phyloP scores from a whole-genome alignment of 1,140 invertebrate species.

The Zeugodacus cucurbitae region DNA sequence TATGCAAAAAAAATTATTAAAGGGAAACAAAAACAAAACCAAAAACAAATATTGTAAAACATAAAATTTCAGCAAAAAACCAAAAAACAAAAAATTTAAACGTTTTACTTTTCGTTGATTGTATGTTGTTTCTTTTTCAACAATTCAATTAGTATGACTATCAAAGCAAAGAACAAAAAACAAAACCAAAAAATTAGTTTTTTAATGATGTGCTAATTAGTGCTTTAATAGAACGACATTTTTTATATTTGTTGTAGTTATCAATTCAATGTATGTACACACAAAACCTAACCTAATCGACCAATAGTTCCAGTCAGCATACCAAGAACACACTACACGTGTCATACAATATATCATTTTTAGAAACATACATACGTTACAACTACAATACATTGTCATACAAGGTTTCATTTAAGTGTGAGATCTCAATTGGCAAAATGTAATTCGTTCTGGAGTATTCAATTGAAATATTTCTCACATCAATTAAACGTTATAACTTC shows the following conservation, averaged over 20 bases:
- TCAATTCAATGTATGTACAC: constrained; percentile 35
- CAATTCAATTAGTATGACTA: constrained; percentile 2
- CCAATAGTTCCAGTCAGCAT: neutral
- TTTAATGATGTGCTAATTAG: constrained; percentile 20
- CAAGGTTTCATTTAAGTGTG: neutral
- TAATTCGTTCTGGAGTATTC: too few relatives aligned
- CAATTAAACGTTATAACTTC: too few relatives aligned
- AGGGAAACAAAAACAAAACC: neutral
- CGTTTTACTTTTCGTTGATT: constrained; percentile 7
- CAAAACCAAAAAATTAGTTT: neutral
- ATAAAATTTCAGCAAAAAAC: neutral
- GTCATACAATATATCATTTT: neutral
- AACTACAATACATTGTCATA: neutral
- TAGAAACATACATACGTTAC: neutral
- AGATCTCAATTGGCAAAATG: neutral
- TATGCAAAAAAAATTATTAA: neutral
- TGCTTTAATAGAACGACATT: neutral
- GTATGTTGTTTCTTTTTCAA: constrained; percentile 16
- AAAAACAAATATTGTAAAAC: constrained; percentile 15
- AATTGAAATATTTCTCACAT: too few relatives aligned
- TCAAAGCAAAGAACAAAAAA: neutral
- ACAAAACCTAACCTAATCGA: neutral
- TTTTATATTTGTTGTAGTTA: constrained; percentile 12
- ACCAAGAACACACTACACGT: neutral
- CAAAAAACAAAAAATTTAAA: neutral